Evolutionary conservation across 2,797 vertebrate genomes (phyloP), one percentile per base, ranked within the genome.

Genomic region (Alcedo atthis): DNA sequence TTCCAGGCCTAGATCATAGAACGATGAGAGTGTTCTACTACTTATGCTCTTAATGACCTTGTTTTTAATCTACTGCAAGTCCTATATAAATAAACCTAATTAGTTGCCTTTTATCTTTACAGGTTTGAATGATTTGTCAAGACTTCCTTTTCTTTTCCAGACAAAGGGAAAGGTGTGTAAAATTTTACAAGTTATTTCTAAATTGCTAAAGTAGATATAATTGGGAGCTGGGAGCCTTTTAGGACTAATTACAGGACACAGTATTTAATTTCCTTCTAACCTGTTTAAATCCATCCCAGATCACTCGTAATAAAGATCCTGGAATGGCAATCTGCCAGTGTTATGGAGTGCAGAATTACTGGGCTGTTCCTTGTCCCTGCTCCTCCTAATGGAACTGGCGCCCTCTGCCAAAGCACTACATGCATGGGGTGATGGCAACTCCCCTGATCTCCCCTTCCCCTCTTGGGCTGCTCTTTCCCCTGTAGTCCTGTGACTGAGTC

Each of bases 1-100:
- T 22, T 85, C 15, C 21, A 69, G 21, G 17, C 55, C 26, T 57
- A 35, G 55, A 43, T 51, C 14, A 26, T 64, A 62, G 78, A 57
- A 57, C 32, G 40, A 25, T 0, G 0, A 42, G 10, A 53, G 8
- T 22, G 12, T 61, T 81, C 0, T 1, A 55, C 28, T 67, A 15
- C 28, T 84, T 76, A 30, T 5, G 15, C 42, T 77, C 54, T 74
- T 74, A 82, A 77, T 4, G 2, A 26, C 51, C 24, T 70, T 51
- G 6, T 37, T 64, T 92, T 71, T 87, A 84, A 59, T 19, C 22
- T 74, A 63, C 42, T 0, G 0, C 46, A 32, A 81, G 35, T 73
- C 26, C 1, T 12, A 43, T 67, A 49, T 59, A 74, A 89, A 70
- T 80, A 92, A 71, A 71, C n/a, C 33, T 48, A 62, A 82, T 77